Conservation (phyloP, 1,140 invertebrate genomes). For the Nasonia vitripennis region DNA sequence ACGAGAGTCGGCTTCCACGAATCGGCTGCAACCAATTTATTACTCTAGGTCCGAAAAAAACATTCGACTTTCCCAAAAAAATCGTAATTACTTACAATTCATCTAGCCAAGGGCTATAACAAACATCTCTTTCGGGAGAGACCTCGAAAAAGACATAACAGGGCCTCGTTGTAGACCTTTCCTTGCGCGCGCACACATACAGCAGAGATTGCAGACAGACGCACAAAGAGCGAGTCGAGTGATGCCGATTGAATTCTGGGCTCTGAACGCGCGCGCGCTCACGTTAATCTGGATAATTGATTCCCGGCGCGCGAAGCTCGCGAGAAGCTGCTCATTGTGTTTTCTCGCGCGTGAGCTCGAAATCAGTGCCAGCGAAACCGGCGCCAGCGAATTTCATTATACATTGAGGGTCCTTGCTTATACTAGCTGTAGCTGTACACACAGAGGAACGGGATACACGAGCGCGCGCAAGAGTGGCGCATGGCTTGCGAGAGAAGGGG, state of each 20-base stretch:
- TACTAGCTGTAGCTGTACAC: not conserved
- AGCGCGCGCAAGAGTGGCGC: not conserved
- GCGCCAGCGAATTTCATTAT: conserved; percentile 37
- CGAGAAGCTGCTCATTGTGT: not conserved
- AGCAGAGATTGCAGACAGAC: too few relatives aligned
- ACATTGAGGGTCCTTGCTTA: conserved; percentile 11
- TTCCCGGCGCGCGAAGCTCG: conserved; percentile 29
- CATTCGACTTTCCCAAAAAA: too few relatives aligned
- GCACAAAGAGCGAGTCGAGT: not conserved
- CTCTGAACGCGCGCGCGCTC: not conserved
- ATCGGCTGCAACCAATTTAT: too few relatives aligned
- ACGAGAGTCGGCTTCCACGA: too few relatives aligned
- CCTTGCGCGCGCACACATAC: too few relatives aligned
- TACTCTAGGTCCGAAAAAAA: too few relatives aligned
- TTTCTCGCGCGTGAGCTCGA: not conserved
- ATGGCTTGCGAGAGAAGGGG: not conserved
- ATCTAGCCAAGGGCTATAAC: too few relatives aligned
- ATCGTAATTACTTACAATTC: too few relatives aligned
- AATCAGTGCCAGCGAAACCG: conserved; percentile 16
- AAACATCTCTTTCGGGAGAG: too few relatives aligned
- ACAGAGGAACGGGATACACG: not conserved
- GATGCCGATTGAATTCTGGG: conserved; percentile 15
- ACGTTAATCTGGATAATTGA: conserved; percentile 54
- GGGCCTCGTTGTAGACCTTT: too few relatives aligned
- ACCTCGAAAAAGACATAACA: too few relatives aligned